Conservation (phyloP, 2,113 vertebrate genomes). For the Centropristis striata region DNA sequence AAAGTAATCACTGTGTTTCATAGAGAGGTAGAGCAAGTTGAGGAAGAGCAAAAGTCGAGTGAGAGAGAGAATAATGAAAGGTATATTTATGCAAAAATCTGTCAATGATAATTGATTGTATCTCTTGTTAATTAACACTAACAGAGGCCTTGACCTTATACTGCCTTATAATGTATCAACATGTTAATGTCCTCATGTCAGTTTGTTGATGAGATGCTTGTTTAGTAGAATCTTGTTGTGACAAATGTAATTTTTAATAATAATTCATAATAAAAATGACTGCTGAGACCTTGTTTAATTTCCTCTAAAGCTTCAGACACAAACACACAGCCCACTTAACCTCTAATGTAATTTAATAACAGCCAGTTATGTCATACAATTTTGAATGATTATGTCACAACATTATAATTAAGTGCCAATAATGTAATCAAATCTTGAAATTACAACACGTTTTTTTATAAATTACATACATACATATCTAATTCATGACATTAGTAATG, state of each 20-base stretch:
- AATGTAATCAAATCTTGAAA: conserved; percentile 6
- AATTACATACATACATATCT: background rate
- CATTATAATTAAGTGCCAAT: background rate
- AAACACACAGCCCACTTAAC: conserved; percentile 2
- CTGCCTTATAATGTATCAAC: background rate
- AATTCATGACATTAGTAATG: background rate
- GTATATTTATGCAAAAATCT: background rate
- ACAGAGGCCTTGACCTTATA: conserved; percentile 15
- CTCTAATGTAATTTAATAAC: background rate
- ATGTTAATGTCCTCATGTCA: background rate
- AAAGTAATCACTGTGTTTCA: background rate
- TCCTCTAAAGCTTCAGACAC: background rate
- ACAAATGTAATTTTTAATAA: conserved; percentile 18
- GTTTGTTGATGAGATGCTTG: background rate
- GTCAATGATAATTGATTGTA: background rate
- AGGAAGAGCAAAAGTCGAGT: background rate
- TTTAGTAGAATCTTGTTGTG: conserved; percentile 1
- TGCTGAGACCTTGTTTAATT: background rate
- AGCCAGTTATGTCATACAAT: background rate
- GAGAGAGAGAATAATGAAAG: background rate
- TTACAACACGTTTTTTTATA: background rate
- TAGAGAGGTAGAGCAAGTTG: background rate
- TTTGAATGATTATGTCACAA: background rate
- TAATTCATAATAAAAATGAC: conserved; percentile 16
- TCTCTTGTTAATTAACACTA: background rate